Conservation (phyloP, 1,140 invertebrate genomes). For the Bombus impatiens region DNA sequence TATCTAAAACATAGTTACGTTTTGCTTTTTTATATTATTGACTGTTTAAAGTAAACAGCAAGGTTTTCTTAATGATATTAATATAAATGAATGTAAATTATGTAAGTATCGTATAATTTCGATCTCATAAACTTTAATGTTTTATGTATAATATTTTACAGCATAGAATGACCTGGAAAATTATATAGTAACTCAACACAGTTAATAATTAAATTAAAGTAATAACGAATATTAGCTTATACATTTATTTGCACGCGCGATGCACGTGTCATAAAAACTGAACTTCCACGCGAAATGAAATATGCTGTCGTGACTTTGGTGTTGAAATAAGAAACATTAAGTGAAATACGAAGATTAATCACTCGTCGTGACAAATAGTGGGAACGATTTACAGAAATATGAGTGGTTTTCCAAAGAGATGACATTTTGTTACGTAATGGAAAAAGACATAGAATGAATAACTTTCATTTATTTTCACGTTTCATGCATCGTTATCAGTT, state of each 20-base stretch:
- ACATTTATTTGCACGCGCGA: neutral
- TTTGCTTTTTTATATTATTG: neutral
- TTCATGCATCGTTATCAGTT: neutral
- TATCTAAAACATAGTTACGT: neutral
- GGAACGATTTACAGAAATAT: slow-evolving; percentile 5
- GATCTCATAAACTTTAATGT: neutral
- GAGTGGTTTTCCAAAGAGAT: neutral
- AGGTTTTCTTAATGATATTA: neutral
- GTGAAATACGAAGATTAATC: slow-evolving; percentile 27
- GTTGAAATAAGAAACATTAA: slow-evolving; percentile 10
- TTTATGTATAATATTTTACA: neutral
- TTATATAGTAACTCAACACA: neutral
- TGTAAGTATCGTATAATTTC: neutral
- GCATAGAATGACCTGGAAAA: neutral
- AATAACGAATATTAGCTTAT: neutral
- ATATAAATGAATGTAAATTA: neutral
- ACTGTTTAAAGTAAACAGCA: neutral
- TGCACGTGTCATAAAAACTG: slow-evolving; percentile 5
- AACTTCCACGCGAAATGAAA: slow-evolving; percentile 11
- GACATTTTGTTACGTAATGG: neutral
- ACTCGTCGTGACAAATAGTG: neutral
- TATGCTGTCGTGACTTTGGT: slow-evolving; percentile 11
- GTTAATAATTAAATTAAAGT: slow-evolving; percentile 2
- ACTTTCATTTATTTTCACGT: neutral
- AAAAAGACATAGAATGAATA: neutral